These are phyloP conservation scores for Calliphora vicina DNA, from an alignment of 1,140 invertebrate species.

Conservation along the genomic window DNA sequence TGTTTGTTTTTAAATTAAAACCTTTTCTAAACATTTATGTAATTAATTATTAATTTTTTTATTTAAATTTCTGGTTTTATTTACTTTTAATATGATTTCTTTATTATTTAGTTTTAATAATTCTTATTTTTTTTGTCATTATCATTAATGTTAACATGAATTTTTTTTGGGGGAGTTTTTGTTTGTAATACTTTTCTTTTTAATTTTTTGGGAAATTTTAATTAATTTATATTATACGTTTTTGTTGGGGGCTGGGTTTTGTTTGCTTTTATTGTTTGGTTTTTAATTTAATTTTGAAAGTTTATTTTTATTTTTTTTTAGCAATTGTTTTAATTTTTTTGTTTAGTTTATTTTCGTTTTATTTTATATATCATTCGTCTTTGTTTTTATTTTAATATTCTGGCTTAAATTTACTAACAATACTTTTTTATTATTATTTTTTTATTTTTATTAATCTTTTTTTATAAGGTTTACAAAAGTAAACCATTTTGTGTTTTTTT, in stretches of 20 bases:
- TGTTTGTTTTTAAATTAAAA: conserved; percentile 48
- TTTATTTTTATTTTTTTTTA: background rate
- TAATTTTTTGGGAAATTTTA: conserved; percentile 13
- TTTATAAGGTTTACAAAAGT: conserved; percentile 19
- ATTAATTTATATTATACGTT: background rate
- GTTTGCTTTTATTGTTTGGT: background rate
- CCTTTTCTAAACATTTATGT: conserved; percentile 34
- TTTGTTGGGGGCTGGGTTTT: background rate
- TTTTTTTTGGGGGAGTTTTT: conserved; percentile 60
- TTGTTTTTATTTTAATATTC: background rate
- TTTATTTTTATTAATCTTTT: background rate
- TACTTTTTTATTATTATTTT: background rate
- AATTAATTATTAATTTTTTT: conserved; percentile 31
- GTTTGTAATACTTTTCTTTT: background rate
- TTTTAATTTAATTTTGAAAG: conserved; percentile 27
- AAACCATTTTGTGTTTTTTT: background rate
- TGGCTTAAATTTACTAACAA: conserved; percentile 28
- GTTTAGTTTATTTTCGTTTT: conserved; percentile 10
- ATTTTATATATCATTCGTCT: background rate
- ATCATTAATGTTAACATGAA: conserved; percentile 63
- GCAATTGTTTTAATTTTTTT: background rate
- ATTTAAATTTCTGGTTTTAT: conserved; percentile 18
- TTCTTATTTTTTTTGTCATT: conserved; percentile 49
- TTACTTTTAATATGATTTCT: conserved; percentile 32
- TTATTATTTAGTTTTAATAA: conserved; percentile 55